Base-by-base conservation (phyloP, 92 coral and sea anemone genomes). In the Parazoanthus darwini region DNA sequence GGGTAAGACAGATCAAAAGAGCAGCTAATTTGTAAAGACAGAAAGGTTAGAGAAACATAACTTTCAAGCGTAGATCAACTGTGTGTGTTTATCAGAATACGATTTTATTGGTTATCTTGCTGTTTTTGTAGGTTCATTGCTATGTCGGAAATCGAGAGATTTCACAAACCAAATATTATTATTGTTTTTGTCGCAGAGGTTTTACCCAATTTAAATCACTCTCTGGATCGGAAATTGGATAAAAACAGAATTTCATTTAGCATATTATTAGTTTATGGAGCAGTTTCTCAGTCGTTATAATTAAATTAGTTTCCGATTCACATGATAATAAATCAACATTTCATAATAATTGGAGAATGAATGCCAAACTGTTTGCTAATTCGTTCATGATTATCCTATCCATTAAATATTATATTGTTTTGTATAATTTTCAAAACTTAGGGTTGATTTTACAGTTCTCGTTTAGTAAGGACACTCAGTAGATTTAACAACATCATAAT, bases 331-430 rank as follows among this genome's bases (percentile, higher is more conserved):
- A 63, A 63, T 63, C 70, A 63, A 63, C 5, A 9, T 63, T 63
- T 63, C 70, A 63, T 8, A 63, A 63, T 63, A 23, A 63, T 20
- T 63, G 70, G 70, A 16, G n/a, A 63, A 63, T 63, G 25, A 63
- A 63, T 63, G 70, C n/a, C n/a, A 63, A 63, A 63, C 70, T 63
- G 70, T 63, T 63, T 63, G 70, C 70, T 63, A 63, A 63, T 63
- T 63, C 70, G 70, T 23, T 63, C 2, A 63, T 23, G 70, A 20
- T 63, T 22, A 63, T 63, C n/a, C 6, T 25, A 22, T 63, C 70
- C 26, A 3, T 6, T 18, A 63, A 63, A 63, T 22, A 63, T 26
- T 63, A 63, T 22, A 3, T 20, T 63, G 22, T 20, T 63, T 63
- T 5, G 70, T 22, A 63, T 6, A 23, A 63, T 63, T 20, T 63